Evolutionary conservation across 2,113 vertebrate species (phyloP), one percentile per base, ranked within the genome.

Genomic region (Toxostoma redivivum): DNA sequence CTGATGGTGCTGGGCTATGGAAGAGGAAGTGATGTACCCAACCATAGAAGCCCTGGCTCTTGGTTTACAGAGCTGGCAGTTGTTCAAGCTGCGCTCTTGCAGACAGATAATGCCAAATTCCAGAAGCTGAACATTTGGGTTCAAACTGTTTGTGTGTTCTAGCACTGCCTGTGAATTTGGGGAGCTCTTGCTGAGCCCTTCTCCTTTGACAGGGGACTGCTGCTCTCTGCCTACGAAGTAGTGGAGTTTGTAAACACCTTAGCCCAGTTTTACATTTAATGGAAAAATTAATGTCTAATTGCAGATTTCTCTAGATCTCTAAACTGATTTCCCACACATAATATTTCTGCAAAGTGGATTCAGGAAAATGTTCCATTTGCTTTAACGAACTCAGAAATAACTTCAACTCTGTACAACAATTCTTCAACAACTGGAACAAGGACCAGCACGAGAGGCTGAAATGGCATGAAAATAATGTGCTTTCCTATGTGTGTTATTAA

Each of bases 11-110:
- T 56, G 38, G 33, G 27, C n/a, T 87, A 3, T 23, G 13, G 53
- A 71, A 56, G 53, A 47, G 31, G 15, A 15, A 51, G 24, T 31
- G 64, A n/a, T 35, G 27, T n/a, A 58, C 40, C 60, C 44, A 37
- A 23, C 20, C n/a, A 25, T 4, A 0, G 19, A 51, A 93, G 6
- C 15, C 10, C 12, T 11, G 2, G 3, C 6, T 30, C n/a, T 57
- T 44, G 8, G 6, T 71, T 81, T 18, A 33, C 44, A 86, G 44
- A 58, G 28, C 38, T 57, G 53, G 22, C 35, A 56, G 22, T 28
- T 42, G 20, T 45, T 76, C 1, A 8, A 33, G 10, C 38, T 58
- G 14, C 4, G 2, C 27, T 51, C 23, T 70, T 73, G 51, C 30
- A 47, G 42, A 12, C 18, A 21, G 7, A 28, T 38, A 16, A 86